Percentiles rank a stretch among this genome's conserved stretches.
phyloP scores from a whole-genome alignment of 92 coral and sea anemone genomes.

The Palythoa grandis region DNA sequence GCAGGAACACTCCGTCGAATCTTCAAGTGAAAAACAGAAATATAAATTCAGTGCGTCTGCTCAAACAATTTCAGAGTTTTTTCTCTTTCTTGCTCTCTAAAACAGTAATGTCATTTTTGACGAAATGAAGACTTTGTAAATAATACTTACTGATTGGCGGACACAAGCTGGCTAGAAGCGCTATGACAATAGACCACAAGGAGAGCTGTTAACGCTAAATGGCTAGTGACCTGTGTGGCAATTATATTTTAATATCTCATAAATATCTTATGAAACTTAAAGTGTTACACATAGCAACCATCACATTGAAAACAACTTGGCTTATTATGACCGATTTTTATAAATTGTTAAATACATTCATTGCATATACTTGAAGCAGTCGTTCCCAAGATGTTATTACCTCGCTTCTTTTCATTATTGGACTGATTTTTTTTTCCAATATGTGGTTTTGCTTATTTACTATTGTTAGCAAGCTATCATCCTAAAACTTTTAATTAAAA shows the following conservation, averaged over 20 bases:
- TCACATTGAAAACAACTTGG: neutral
- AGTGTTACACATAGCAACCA: conserved; percentile 4
- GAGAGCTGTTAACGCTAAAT: neutral
- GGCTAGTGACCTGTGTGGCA: conserved; percentile 15
- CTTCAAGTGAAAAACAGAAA: too few species aligned
- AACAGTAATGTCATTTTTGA: neutral
- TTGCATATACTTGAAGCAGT: too few species aligned
- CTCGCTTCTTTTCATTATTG: too few species aligned
- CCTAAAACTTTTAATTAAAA: too few species aligned
- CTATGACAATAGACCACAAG: conserved; percentile 28
- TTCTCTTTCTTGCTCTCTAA: neutral
- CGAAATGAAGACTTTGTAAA: conserved; percentile 8
- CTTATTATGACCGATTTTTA: neutral
- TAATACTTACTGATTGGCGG: conserved; percentile 29
- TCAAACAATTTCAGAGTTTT: neutral
- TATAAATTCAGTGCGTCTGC: too few species aligned
- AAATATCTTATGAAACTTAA: conserved; percentile 16
- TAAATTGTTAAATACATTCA: neutral
- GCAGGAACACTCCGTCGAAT: too few species aligned
- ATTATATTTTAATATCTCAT: conserved; percentile 38
- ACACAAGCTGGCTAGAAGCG: neutral
- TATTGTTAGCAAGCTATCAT: too few species aligned
- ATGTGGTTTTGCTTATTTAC: too few species aligned
- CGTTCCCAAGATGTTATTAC: too few species aligned
- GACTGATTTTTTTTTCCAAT: too few species aligned